A percentile compares a stretch with the other conserved stretches of the same genome.
Conservation (phyloP, 1,140 invertebrate genomes). For the Brachionus manjavacas region DNA sequence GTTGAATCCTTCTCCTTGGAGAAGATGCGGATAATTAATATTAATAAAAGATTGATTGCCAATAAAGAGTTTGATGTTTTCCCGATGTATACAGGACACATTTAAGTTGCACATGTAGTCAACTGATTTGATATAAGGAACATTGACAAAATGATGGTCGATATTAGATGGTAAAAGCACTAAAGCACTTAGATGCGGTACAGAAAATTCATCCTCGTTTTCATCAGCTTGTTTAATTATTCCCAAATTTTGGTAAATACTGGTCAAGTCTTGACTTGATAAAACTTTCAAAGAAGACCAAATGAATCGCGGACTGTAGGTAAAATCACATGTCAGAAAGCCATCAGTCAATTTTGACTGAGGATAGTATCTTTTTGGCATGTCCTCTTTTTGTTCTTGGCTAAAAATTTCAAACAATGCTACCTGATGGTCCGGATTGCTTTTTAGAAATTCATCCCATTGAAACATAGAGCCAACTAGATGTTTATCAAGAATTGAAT, state of each 20-base stretch:
- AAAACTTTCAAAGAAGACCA: not conserved
- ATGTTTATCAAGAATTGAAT: not conserved
- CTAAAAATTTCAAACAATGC: not conserved
- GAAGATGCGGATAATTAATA: not conserved
- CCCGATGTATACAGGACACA: not conserved
- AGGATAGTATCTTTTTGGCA: not conserved
- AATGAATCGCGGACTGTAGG: not conserved
- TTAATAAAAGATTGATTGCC: not conserved
- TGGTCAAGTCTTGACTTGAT: not conserved
- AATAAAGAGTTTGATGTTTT: not conserved
- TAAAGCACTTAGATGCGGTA: not conserved
- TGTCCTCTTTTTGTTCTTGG: not conserved
- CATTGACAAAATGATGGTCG: not conserved
- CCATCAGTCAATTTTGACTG: not conserved
- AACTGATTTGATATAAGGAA: not conserved
- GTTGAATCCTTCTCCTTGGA: not conserved
- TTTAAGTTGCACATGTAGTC: not conserved
- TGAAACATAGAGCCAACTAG: not conserved
- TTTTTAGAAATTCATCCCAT: not conserved
- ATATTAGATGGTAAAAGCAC: not conserved
- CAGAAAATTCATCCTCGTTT: not conserved
- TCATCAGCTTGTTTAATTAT: not conserved
- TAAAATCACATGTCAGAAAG: slow-evolving; percentile 1
- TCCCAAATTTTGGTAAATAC: not conserved
- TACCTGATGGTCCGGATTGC: not conserved